These are phyloP conservation scores for Typhlichthys eigenmanni DNA, from an alignment of 2,797 vertebrate genomes.

Conservation along the genomic window DNA sequence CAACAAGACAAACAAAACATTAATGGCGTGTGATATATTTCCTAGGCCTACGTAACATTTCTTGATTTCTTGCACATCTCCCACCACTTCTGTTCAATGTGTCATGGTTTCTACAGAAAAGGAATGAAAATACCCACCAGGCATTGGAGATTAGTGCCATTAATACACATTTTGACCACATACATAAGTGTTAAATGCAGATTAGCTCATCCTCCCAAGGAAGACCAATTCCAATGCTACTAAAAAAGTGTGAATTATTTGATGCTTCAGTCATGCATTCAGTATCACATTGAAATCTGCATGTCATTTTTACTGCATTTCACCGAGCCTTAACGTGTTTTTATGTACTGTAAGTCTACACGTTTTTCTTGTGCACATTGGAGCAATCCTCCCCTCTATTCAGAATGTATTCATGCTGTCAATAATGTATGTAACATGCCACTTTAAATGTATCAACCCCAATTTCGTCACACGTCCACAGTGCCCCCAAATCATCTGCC, in stretches of 20 bases:
- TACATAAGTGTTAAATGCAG: not conserved
- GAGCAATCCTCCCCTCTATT: slow-evolving; percentile 7
- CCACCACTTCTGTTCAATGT: slow-evolving; percentile 3
- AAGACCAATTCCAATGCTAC: slow-evolving; percentile 3
- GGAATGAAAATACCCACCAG: slow-evolving; percentile 2
- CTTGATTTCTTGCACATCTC: slow-evolving; percentile 14
- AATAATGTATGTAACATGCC: not conserved
- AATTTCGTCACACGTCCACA: slow-evolving; percentile 1
- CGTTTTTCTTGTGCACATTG: slow-evolving; percentile 23
- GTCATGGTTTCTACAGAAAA: slow-evolving; percentile 1
- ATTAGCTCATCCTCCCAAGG: not conserved
- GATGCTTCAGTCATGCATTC: not conserved
- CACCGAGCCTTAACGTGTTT: not conserved
- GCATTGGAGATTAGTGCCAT: slow-evolving; percentile 4
- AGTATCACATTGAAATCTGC: not conserved
- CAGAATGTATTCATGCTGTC: slow-evolving; percentile 19
- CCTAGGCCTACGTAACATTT: slow-evolving; percentile 18
- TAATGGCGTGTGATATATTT: slow-evolving; percentile 16
- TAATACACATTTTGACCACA: slow-evolving; percentile 4
- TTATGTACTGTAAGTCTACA: slow-evolving; percentile 6
- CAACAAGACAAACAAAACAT: slow-evolving; percentile 21
- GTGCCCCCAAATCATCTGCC: slow-evolving; percentile 3
- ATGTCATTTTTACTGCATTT: not conserved
- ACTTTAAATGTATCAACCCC: slow-evolving; percentile 6
- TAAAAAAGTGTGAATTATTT: not conserved